phyloP scores from a whole-genome alignment of 2,888 invertebrate genomes.

The Zaprionus lineosus region DNA sequence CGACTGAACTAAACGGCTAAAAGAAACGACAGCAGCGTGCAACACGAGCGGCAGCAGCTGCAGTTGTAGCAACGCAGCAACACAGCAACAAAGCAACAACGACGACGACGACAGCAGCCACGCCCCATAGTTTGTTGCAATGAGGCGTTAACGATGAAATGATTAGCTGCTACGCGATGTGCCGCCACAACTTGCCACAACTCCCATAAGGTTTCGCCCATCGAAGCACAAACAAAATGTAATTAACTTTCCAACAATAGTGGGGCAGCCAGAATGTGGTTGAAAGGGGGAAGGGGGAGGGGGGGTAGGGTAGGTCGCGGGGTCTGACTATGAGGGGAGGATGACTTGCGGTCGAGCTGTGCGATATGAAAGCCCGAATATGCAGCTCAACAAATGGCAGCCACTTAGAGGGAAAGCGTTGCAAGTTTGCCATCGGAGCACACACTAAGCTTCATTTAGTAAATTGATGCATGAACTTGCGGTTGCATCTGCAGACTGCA shows the following conservation, averaged over 20 bases:
- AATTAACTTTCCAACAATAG: conserved; percentile 44
- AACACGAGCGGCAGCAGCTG: not conserved
- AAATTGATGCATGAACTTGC: conserved; percentile 66
- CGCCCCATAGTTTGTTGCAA: conserved; percentile 20
- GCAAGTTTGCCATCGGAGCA: conserved; percentile 33
- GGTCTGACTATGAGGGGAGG: no score
- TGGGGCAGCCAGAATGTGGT: not conserved
- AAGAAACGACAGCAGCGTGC: not conserved
- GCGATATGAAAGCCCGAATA: conserved; percentile 40
- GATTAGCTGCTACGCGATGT: conserved; percentile 58
- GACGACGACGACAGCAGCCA: not conserved
- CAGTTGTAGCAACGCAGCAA: not conserved
- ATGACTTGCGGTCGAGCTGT: conserved; percentile 16
- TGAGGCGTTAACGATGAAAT: conserved; percentile 61
- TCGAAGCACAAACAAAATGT: conserved; percentile 46
- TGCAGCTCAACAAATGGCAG: conserved; percentile 53
- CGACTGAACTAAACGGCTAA: conserved; percentile 34
- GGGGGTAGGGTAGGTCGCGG: not conserved
- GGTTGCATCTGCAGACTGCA: conserved; percentile 7
- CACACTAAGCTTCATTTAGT: conserved; percentile 59
- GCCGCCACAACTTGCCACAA: conserved; percentile 8
- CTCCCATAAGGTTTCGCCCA: not conserved
- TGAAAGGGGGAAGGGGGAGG: not conserved
- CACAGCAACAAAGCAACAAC: not conserved
- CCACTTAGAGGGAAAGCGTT: conserved; percentile 45